These are phyloP conservation scores for Cephus pulcher DNA, from an alignment of 2,888 invertebrate genomes.

Conservation along the genomic window DNA sequence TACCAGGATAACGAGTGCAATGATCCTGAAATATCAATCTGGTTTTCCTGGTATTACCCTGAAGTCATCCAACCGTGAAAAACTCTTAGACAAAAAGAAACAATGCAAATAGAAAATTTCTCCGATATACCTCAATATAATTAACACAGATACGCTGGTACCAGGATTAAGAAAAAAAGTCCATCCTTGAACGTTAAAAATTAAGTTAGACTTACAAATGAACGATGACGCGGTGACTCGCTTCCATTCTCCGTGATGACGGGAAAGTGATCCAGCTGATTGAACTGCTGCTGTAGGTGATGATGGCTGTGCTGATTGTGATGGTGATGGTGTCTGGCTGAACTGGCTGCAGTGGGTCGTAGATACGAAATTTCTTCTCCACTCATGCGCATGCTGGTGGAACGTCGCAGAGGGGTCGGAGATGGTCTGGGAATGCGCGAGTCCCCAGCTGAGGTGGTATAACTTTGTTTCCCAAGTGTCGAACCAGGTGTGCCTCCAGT, in stretches of 20 bases:
- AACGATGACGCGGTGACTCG: conserved; percentile 59
- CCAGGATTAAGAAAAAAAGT: no score
- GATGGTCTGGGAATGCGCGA: conserved; percentile 68
- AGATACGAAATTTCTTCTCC: conserved; percentile 66
- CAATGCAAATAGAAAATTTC: no score
- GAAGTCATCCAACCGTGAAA: no score
- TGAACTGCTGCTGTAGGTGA: conserved; percentile 33
- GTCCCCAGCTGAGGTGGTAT: conserved; percentile 53
- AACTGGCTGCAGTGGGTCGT: conserved; percentile 45
- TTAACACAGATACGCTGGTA: no score
- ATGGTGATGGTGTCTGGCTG: conserved; percentile 33
- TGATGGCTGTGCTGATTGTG: conserved; percentile 39
- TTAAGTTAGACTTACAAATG: conserved; percentile 51
- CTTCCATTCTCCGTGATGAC: conserved; percentile 74
- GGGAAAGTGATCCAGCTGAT: conserved; percentile 69
- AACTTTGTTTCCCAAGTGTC: conserved; percentile 12
- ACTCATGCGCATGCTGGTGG: conserved; percentile 77
- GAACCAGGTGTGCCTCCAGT: not conserved
- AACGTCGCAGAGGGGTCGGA: conserved; percentile 71
- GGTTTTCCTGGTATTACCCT: no score
- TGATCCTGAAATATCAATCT: no score
- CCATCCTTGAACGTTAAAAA: not conserved
- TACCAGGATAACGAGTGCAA: no score
- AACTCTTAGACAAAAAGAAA: no score
- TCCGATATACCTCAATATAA: no score